Evolutionary conservation across 2,797 vertebrate genomes (phyloP).

Genomic region (Pipistrellus pygmaeus): DNA sequence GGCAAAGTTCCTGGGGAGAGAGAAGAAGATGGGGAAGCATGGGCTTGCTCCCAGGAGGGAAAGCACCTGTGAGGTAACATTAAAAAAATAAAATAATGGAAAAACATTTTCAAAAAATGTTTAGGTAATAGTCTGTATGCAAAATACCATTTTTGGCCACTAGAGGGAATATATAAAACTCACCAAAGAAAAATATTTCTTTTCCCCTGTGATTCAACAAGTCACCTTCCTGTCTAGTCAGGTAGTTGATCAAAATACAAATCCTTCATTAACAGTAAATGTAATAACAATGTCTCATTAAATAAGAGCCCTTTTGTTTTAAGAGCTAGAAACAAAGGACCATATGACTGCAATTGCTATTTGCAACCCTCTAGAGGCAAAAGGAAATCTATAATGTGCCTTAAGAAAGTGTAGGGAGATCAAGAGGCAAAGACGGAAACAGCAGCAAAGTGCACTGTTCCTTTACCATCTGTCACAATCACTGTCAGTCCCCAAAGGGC

Average conservation of each 20-base stretch:
- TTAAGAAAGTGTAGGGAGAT: conserved; percentile 77
- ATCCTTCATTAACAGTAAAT: conserved; percentile 60
- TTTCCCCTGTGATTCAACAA: not conserved
- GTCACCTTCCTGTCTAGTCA: not conserved
- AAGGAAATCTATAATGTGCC: conserved; percentile 87
- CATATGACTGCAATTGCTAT: conserved; percentile 84
- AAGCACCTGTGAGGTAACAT: too few relatives aligned
- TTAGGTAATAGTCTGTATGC: conserved; percentile 42
- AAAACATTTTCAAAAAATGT: conserved; percentile 61
- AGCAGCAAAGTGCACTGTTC: conserved; percentile 81
- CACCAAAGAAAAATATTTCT: conserved; percentile 65
- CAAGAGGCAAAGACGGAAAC: conserved; percentile 81
- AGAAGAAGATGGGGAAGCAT: too few relatives aligned
- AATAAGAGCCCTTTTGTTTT: conserved; percentile 70
- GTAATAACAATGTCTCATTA: conserved; percentile 61
- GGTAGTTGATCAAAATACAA: conserved; percentile 59
- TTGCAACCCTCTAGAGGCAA: conserved; percentile 85
- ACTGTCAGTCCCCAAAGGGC: conserved; percentile 84
- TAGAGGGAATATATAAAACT: conserved; percentile 75
- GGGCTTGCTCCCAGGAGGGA: too few relatives aligned
- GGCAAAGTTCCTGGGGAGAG: too few relatives aligned
- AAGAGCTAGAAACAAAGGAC: conserved; percentile 83
- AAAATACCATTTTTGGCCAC: conserved; percentile 77
- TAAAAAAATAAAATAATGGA: not conserved
- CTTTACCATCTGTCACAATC: conserved; percentile 89